Evolutionary conservation across 2,797 vertebrate genomes (phyloP).

Genomic region (Erpetoichthys calabaricus): DNA sequence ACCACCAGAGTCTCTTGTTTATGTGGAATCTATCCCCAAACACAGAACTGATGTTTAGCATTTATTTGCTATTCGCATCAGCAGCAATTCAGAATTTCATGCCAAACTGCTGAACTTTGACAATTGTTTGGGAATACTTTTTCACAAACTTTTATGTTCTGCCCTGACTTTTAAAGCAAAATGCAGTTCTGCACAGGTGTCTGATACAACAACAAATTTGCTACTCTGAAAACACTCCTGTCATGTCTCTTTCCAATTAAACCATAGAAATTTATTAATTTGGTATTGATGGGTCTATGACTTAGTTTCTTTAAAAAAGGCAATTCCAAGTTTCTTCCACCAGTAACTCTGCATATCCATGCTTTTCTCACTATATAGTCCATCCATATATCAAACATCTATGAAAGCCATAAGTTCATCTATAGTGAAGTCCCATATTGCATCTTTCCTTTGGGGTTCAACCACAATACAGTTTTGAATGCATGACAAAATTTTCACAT

Average conservation of each 20-base stretch:
- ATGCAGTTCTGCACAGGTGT: slow-evolving; percentile 8
- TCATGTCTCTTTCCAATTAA: slow-evolving; percentile 10
- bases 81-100: slow-evolving; percentile 10
- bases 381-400: neutral
- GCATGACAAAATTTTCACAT: no score
- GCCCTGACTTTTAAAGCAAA: slow-evolving; percentile 8
- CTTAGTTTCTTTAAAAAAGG: slow-evolving; percentile 12
- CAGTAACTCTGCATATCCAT: slow-evolving; percentile 3
- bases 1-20: slow-evolving; percentile 4
- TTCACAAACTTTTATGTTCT: slow-evolving; percentile 9
- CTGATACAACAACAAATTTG: slow-evolving; percentile 1
- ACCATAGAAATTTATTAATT: neutral
- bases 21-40: slow-evolving; percentile 5
- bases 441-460: neutral
- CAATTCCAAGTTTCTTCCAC: slow-evolving; percentile 4
- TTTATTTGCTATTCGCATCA: slow-evolving; percentile 7
- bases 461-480: no score
- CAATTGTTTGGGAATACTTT: slow-evolving; percentile 9
- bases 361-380: neutral
- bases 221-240: neutral
- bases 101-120: slow-evolving; percentile 1
- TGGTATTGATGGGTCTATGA: neutral
- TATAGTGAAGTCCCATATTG: neutral
- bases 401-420: slow-evolving; percentile 11
- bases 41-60: neutral